Conservation (phyloP, 1,140 invertebrate genomes). For the Catajapyx aquilonaris region DNA sequence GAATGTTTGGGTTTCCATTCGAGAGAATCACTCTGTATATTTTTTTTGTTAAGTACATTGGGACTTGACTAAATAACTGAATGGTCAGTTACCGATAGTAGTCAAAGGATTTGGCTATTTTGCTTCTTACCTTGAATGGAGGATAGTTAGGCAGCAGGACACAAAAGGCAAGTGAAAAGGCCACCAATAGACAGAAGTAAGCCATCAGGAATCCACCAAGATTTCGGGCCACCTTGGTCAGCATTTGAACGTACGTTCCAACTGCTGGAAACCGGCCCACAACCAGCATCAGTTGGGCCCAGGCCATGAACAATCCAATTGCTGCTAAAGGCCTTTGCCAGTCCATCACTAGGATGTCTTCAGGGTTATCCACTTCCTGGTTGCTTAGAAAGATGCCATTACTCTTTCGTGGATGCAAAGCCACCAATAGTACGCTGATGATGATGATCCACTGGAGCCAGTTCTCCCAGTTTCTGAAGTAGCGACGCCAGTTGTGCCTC, state of each 20-base stretch:
- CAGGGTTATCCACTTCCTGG: too few relatives aligned
- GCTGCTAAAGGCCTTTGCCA: constrained; percentile 66
- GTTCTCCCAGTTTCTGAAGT: constrained; percentile 60
- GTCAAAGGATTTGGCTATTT: too few relatives aligned
- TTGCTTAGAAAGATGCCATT: constrained; percentile 6
- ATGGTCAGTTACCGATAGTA: too few relatives aligned
- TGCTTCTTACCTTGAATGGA: constrained; percentile 28
- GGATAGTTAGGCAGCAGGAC: constrained; percentile 54
- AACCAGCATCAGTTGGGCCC: constrained; percentile 62
- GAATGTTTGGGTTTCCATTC: too few relatives aligned
- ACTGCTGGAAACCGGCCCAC: constrained; percentile 65
- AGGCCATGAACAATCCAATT: constrained; percentile 48
- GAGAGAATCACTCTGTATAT: too few relatives aligned
- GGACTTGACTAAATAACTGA: too few relatives aligned
- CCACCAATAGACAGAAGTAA: constrained; percentile 54
- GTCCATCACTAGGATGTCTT: too few relatives aligned
- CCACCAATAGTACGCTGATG: constrained; percentile 31
- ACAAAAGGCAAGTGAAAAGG: constrained; percentile 52
- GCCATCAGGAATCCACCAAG: constrained; percentile 62
- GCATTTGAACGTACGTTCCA: constrained; percentile 68
- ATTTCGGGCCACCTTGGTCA: constrained; percentile 57
- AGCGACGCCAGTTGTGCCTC: constrained; percentile 38
- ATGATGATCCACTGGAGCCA: constrained; percentile 60
- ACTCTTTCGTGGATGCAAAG: constrained; percentile 12
- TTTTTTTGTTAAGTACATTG: too few relatives aligned